Conservation (phyloP, 2,113 vertebrate genomes). For the Bothrops jararaca region DNA sequence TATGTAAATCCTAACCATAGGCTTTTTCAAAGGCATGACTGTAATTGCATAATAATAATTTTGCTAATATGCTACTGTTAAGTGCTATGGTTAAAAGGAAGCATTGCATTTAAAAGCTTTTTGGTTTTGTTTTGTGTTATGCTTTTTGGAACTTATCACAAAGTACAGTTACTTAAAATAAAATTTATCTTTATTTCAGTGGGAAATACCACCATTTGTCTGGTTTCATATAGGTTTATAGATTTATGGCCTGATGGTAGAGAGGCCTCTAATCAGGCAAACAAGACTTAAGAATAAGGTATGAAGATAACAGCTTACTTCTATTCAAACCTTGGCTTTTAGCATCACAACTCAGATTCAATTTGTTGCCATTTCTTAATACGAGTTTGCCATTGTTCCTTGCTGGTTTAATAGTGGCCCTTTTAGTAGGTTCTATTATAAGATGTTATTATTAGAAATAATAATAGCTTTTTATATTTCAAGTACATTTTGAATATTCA, state of each 20-base stretch:
- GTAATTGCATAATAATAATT: conserved; percentile 9
- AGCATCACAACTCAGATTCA: background rate
- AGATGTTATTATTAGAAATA: background rate
- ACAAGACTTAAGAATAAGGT: background rate
- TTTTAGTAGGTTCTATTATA: background rate
- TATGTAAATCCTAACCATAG: conserved; percentile 37
- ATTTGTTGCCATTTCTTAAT: background rate
- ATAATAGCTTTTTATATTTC: background rate
- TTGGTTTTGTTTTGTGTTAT: background rate
- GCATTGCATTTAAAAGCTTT: conserved; percentile 8
- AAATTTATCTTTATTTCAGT: background rate
- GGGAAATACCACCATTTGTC: background rate
- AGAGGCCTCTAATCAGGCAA: background rate
- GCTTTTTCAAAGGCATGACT: conserved; percentile 44
- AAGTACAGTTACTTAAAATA: conserved; percentile 17
- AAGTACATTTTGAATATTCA: background rate
- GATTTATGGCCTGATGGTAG: background rate
- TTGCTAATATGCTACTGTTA: conserved; percentile 39
- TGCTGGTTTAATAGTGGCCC: background rate
- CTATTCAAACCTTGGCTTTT: background rate
- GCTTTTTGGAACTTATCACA: background rate
- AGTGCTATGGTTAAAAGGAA: conserved; percentile 16
- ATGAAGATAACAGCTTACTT: background rate
- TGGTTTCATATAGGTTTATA: background rate
- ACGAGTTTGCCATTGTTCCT: background rate